A percentile compares a stretch with the other conserved stretches of the same genome.
These are phyloP conservation scores for Tachina grossa DNA, from an alignment of 2,888 invertebrate species.

Conservation along the genomic window DNA sequence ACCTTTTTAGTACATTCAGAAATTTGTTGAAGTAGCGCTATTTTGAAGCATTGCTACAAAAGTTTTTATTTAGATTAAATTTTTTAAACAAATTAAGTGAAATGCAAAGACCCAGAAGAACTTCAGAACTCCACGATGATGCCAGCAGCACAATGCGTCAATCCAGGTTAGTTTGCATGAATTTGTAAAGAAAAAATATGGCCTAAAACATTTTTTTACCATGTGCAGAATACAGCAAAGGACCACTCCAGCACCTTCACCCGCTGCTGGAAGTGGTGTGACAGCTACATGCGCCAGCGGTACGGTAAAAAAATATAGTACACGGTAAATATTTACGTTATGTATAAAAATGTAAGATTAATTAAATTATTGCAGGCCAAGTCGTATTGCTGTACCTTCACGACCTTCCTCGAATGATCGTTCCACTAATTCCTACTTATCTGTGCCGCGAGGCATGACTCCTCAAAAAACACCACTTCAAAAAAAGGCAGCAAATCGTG, in stretches of 20 bases:
- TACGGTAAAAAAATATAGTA: slow-evolving; percentile 66
- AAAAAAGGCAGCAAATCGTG: slow-evolving; percentile 56
- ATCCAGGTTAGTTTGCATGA: slow-evolving; percentile 73
- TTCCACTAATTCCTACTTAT: slow-evolving; percentile 23
- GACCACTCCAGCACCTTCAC: slow-evolving; percentile 41
- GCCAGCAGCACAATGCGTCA: slow-evolving; percentile 72
- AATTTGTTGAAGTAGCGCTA: background rate
- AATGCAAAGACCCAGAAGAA: slow-evolving; percentile 79
- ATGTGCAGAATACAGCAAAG: slow-evolving; percentile 38
- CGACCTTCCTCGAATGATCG: slow-evolving; percentile 73
- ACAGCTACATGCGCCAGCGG: slow-evolving; percentile 44
- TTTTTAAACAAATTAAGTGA: background rate
- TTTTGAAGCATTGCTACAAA: slow-evolving; percentile 10
- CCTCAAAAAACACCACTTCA: slow-evolving; percentile 70
- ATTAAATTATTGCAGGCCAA: slow-evolving; percentile 69
- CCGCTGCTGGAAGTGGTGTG: background rate
- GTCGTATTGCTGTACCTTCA: slow-evolving; percentile 74
- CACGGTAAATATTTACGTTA: slow-evolving; percentile 36
- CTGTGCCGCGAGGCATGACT: slow-evolving; percentile 67
- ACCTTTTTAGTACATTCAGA: background rate
- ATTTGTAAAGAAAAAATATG: background rate
- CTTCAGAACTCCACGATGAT: slow-evolving; percentile 78
- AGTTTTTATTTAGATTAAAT: background rate
- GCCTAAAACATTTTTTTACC: background rate
- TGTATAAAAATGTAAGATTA: background rate